These are phyloP conservation scores for Heterocephalus glaber DNA, from an alignment of 2,113 vertebrate genomes.

Conservation along the genomic window DNA sequence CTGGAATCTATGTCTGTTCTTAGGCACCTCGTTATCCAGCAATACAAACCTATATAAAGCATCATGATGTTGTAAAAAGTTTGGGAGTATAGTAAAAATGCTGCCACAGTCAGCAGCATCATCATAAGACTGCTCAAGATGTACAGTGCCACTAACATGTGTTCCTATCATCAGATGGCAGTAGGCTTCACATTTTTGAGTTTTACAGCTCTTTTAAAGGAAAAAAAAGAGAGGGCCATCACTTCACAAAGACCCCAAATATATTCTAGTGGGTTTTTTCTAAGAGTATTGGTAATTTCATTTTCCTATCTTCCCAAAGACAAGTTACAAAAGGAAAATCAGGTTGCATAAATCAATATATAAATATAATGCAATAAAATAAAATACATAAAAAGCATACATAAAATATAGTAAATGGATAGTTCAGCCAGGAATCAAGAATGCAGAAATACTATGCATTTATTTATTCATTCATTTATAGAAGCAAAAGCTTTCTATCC, in stretches of 20 bases:
- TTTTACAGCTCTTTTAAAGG: background rate
- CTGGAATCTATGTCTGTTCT: background rate
- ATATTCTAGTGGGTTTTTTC: background rate
- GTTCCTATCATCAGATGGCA: background rate
- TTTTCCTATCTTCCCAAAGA: slow-evolving; percentile 42
- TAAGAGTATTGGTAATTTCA: background rate
- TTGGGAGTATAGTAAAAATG: background rate
- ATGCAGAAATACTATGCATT: slow-evolving; percentile 18
- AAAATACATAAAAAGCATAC: background rate
- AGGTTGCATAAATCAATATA: background rate
- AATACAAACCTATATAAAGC: background rate
- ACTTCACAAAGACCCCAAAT: background rate
- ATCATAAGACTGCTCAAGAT: background rate
- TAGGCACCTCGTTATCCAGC: background rate
- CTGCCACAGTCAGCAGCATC: background rate
- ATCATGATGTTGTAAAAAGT: background rate
- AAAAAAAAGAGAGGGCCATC: background rate
- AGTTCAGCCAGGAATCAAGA: slow-evolving; percentile 48
- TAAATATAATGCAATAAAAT: background rate
- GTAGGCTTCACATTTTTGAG: background rate
- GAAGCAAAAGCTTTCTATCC: background rate
- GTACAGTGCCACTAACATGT: background rate
- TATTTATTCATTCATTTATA: background rate
- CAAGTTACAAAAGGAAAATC: slow-evolving; percentile 23
- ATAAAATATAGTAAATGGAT: background rate